phyloP scores from a whole-genome alignment of 2,888 invertebrate species.

The Drosophila suboccidentalis region DNA sequence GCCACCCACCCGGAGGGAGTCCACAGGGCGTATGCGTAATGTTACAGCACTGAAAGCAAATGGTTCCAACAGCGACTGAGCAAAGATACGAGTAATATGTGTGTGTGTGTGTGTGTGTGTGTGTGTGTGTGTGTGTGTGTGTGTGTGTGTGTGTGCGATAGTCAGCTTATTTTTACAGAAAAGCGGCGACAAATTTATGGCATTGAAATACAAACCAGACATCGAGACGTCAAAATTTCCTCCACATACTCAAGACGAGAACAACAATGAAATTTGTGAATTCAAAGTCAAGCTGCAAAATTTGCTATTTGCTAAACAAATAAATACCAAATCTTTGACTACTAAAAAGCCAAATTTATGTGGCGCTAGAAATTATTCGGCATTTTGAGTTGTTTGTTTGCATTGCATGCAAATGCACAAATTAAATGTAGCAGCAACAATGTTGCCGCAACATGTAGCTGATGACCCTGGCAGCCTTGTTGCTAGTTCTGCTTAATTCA shows the following conservation, averaged over 20 bases:
- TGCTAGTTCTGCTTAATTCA: conserved; percentile 11
- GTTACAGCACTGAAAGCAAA: conserved; percentile 45
- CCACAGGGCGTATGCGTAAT: conserved; percentile 73
- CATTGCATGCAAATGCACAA: conserved; percentile 51
- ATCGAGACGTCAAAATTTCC: conserved; percentile 70
- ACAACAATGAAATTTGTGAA: conserved; percentile 2
- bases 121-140: conserved; percentile 17
- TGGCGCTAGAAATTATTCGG: conserved; percentile 20
- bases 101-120: conserved; percentile 20
- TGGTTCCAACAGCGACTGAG: conserved; percentile 1
- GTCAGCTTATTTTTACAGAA: conserved; percentile 51
- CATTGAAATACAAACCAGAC: conserved; percentile 77
- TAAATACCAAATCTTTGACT: conserved; percentile 51
- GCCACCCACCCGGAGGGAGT: conserved; percentile 57
- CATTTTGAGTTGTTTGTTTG: conserved; percentile 30
- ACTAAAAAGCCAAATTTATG: conserved; percentile 67
- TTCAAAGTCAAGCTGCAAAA: conserved; percentile 57
- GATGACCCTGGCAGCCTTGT: conserved; percentile 21
- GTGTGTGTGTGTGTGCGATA: conserved; percentile 15
- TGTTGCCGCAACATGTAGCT: conserved; percentile 38
- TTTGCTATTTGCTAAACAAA: conserved; percentile 44
- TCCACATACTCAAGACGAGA: neutral
- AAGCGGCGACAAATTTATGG: conserved; percentile 77
- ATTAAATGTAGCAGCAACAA: conserved; percentile 29
- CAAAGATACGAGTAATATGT: neutral